Evolutionary conservation across 2,888 invertebrate genomes (phyloP).

Genomic region (Mythimna loreyi): DNA sequence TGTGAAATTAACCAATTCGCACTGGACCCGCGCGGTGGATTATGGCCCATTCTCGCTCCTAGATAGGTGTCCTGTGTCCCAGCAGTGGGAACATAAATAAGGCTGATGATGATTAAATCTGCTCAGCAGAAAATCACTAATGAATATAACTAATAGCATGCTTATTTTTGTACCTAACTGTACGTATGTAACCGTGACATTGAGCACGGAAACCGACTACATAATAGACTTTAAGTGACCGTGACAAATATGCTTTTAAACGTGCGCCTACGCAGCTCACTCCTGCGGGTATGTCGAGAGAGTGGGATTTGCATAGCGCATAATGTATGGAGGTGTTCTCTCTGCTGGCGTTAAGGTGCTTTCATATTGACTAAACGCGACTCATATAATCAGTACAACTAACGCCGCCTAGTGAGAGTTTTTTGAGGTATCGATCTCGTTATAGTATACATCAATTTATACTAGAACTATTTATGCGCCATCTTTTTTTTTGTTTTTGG

Average conservation of each 20-base stretch:
- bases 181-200: conserved; percentile 66
- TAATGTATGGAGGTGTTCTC: conserved; percentile 34
- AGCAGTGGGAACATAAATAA: too few species aligned
- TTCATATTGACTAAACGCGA: conserved; percentile 12
- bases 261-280: conserved; percentile 57
- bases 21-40: too few species aligned
- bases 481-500: too few species aligned
- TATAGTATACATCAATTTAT: too few species aligned
- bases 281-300: conserved; percentile 49
- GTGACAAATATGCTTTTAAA: conserved; percentile 68
- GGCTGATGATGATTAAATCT: too few species aligned
- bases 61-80: too few species aligned
- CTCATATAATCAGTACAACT: neutral
- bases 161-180: conserved; percentile 15
- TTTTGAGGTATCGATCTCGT: too few species aligned
- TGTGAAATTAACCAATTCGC: too few species aligned
- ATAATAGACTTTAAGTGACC: conserved; percentile 64
- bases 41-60: too few species aligned
- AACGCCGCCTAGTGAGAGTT: too few species aligned
- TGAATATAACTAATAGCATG: neutral
- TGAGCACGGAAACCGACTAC: conserved; percentile 63
- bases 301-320: conserved; percentile 55
- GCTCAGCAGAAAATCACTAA: neutral
- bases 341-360: conserved; percentile 14
- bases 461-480: too few species aligned